phyloP scores from a whole-genome alignment of 92 coral and sea anemone species.

The Porites rus region DNA sequence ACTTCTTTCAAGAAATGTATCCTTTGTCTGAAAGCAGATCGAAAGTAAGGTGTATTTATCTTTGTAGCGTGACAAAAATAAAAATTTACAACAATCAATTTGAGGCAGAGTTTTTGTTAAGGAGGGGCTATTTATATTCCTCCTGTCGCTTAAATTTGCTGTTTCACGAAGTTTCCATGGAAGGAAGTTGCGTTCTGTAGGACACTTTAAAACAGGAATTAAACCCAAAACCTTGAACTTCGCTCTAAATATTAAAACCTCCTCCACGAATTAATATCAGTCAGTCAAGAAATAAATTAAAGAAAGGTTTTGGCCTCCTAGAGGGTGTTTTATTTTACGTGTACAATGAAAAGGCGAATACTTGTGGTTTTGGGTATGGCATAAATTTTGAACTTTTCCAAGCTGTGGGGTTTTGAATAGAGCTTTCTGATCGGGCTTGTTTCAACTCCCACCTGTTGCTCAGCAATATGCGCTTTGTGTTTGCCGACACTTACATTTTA shows the following conservation, averaged over 20 bases:
- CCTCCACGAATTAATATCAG: constrained; percentile 24
- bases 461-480: constrained; percentile 45
- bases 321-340: constrained; percentile 26
- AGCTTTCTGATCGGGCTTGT: constrained; percentile 9
- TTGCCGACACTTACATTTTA: constrained; percentile 35
- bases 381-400: constrained; percentile 23
- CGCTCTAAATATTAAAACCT: constrained; percentile 36
- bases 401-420: constrained; percentile 24
- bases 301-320: constrained; percentile 40
- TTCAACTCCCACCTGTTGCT: constrained; percentile 54
- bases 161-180: neutral
- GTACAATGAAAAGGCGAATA: constrained; percentile 32
- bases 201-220: neutral
- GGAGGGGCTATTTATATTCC: constrained; percentile 55
- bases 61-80: constrained; percentile 74
- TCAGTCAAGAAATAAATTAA: constrained; percentile 15
- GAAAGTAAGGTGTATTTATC: constrained; percentile 25
- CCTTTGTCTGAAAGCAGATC: constrained; percentile 64
- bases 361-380: constrained; percentile 49
- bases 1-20: constrained; percentile 99
- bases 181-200: neutral
- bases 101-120: constrained; percentile 21
- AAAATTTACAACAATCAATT: constrained; percentile 50
- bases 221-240: constrained; percentile 20
- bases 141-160: constrained; percentile 35